A percentile compares a stretch with the other conserved stretches of the same genome.
These are phyloP conservation scores for Dynastes maya DNA, from an alignment of 2,888 invertebrate species.

Conservation along the genomic window DNA sequence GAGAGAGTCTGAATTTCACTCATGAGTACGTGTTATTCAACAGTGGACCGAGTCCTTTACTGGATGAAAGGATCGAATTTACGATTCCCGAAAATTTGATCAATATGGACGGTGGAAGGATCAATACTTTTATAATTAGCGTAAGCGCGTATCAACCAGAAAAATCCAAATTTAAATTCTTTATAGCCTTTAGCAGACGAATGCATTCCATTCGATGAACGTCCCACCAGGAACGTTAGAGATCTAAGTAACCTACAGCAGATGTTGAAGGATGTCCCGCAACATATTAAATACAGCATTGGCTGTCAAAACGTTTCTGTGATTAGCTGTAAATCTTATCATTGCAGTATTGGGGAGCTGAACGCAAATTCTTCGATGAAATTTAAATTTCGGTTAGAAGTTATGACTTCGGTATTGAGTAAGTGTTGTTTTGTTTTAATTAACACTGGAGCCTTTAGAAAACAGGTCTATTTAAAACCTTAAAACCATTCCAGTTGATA, in stretches of 20 bases:
- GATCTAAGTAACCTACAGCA: not conserved
- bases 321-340: slow-evolving; percentile 7
- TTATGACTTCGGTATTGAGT: slow-evolving; percentile 5
- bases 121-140: slow-evolving; percentile 15
- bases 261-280: not conserved
- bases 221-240: not conserved
- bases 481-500: not conserved
- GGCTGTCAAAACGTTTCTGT: slow-evolving; percentile 1
- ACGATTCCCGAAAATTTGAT: slow-evolving; percentile 41
- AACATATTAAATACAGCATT: slow-evolving; percentile 6
- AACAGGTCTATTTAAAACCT: too few species aligned
- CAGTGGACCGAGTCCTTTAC: slow-evolving; percentile 52
- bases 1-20: slow-evolving; percentile 15
- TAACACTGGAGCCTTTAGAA: too few species aligned
- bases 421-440: not conserved
- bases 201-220: slow-evolving; percentile 20
- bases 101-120: not conserved
- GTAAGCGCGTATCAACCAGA: slow-evolving; percentile 16
- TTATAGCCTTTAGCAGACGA: slow-evolving; percentile 42
- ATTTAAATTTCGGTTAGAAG: slow-evolving; percentile 20
- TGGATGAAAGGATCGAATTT: slow-evolving; percentile 32
- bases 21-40: slow-evolving; percentile 52
- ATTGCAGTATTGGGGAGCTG: slow-evolving; percentile 18
- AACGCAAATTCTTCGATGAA: slow-evolving; percentile 21
- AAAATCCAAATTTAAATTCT: not conserved